Evolutionary conservation across 1,140 invertebrate species (phyloP).

Genomic region (Drosophila sp.): DNA sequence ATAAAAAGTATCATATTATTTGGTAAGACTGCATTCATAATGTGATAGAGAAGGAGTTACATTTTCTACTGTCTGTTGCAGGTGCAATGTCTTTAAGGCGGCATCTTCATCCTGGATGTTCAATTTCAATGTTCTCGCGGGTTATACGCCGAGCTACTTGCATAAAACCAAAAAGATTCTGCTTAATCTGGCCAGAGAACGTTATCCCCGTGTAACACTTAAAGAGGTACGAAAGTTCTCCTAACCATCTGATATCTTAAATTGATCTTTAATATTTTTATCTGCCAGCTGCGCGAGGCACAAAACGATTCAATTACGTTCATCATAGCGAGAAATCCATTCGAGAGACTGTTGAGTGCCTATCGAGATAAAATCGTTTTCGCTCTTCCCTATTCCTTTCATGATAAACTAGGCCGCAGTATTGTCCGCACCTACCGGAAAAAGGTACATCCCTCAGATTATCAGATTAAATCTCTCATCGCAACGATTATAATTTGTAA

Average conservation of each 20-base stretch:
- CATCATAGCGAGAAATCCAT: slow-evolving; percentile 94
- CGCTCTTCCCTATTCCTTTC: slow-evolving; percentile 91
- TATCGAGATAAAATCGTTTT: slow-evolving; percentile 95
- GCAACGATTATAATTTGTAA: too few relatives aligned
- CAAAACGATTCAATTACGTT: slow-evolving; percentile 90
- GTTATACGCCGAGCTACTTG: slow-evolving; percentile 91
- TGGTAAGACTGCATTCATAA: slow-evolving; percentile 85
- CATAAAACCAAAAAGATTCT: slow-evolving; percentile 91
- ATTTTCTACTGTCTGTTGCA: slow-evolving; percentile 1
- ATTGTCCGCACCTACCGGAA: slow-evolving; percentile 90
- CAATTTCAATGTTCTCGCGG: slow-evolving; percentile 93
- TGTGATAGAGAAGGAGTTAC: neutral
- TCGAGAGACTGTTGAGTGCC: slow-evolving; percentile 94
- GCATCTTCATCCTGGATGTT: slow-evolving; percentile 96
- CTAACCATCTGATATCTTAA: slow-evolving; percentile 67
- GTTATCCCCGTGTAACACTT: slow-evolving; percentile 90
- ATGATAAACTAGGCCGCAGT: slow-evolving; percentile 90
- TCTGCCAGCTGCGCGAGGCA: slow-evolving; percentile 74
- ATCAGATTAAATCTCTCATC: neutral
- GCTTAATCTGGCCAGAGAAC: slow-evolving; percentile 90
- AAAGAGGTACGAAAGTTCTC: slow-evolving; percentile 86
- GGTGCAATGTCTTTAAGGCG: slow-evolving; percentile 94
- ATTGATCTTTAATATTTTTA: slow-evolving; percentile 3
- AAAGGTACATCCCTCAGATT: slow-evolving; percentile 83
- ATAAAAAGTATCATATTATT: slow-evolving; percentile 91